Percentiles rank a stretch among this genome's conserved stretches.
Conservation (phyloP, 2,113 vertebrate genomes). For the Neofelis nebulosa region DNA sequence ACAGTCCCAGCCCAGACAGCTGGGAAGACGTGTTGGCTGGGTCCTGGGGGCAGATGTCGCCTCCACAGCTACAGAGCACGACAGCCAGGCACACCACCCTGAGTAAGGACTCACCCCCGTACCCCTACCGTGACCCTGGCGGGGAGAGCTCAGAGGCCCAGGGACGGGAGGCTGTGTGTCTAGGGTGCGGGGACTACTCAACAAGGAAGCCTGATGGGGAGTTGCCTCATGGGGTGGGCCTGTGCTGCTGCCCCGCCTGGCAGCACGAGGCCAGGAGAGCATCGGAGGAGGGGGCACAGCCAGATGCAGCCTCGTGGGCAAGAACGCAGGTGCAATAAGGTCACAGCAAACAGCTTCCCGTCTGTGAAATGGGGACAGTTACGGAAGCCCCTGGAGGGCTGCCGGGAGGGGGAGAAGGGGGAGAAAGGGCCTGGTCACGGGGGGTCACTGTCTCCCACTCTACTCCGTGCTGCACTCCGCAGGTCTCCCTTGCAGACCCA, state of each 20-base stretch:
- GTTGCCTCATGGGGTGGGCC: accelerated
- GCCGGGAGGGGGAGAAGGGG: neutral
- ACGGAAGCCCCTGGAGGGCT: neutral
- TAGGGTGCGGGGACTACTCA: neutral
- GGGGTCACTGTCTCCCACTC: neutral
- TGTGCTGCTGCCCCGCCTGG: neutral
- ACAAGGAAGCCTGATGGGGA: neutral
- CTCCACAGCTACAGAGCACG: neutral
- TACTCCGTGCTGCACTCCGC: accelerated
- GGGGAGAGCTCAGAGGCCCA: neutral
- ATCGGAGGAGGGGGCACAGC: accelerated
- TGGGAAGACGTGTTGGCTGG: neutral
- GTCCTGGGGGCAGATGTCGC: accelerated
- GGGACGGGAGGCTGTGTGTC: neutral
- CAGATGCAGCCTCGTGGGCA: no score
- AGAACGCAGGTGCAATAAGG: accelerated
- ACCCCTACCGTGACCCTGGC: accelerated
- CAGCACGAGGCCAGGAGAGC: neutral
- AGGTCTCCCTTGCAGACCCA: neutral
- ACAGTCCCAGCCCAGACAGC: neutral
- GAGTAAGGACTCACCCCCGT: accelerated
- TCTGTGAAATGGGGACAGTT: neutral
- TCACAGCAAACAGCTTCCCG: accelerated
- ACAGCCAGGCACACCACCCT: neutral
- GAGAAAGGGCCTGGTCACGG: neutral